A percentile compares a stretch with the other conserved stretches of the same genome.
Evolutionary conservation across 2,113 vertebrate genomes (phyloP).

Genomic region (Etia nguti): DNA sequence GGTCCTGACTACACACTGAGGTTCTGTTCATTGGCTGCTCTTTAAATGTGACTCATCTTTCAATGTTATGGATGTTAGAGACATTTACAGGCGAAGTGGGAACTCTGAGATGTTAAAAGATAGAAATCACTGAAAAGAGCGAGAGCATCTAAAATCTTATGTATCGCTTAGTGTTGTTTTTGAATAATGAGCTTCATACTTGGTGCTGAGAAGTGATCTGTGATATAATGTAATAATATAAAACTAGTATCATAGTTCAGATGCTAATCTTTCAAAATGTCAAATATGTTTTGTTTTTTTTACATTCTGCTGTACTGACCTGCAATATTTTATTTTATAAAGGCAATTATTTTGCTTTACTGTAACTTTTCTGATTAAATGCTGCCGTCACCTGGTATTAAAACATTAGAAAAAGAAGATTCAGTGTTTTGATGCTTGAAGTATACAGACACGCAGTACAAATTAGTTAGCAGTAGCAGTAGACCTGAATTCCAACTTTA

Average conservation of each 20-base stretch:
- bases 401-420: neutral
- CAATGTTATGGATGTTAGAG: rapidly evolving
- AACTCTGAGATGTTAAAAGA: neutral
- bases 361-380: slow-evolving; percentile 40
- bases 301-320: neutral
- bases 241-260: neutral
- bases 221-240: neutral
- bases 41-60: neutral
- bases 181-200: neutral
- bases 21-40: neutral
- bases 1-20: rapidly evolving
- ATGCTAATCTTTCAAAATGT: neutral
- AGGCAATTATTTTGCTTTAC: neutral
- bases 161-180: neutral
- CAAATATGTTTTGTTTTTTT: neutral
- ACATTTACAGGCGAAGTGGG: neutral
- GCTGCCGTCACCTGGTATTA: slow-evolving; percentile 35
- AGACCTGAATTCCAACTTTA: neutral
- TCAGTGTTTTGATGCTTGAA: neutral
- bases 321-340: slow-evolving; percentile 6
- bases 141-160: neutral
- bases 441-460: neutral
- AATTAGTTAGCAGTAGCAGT: neutral
- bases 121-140: neutral
- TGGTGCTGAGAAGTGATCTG: neutral